Evolutionary conservation across 2,113 vertebrate genomes (phyloP), one percentile per base, ranked within the genome.

Genomic region (Barbus barbus): DNA sequence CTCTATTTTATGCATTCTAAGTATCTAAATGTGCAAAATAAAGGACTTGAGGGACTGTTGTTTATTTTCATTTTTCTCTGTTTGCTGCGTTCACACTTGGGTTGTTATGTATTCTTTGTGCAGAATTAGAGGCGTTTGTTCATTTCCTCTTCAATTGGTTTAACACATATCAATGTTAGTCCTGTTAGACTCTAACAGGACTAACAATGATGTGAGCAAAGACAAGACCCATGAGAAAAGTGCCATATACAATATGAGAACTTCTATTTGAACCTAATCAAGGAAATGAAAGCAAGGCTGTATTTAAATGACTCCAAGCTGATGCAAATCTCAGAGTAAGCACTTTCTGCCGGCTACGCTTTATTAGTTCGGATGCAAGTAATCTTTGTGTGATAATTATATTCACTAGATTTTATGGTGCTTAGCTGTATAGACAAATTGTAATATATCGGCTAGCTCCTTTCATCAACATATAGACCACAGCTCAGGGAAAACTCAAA

Each of bases 371-470:
- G 28, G 44, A 75, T n/a, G 61, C 46, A 77, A 82, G 75, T 81
- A 13, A 56, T 84, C 46, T 84, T 73, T 83, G 56, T 48, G 24
- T 88, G 20, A 74, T 86, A 86, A 86, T 78, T 88, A 76, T 60
- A 79, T 83, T 84, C 46, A 80, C 84, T 84, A 74, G 78, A 69
- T 88, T 84, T 84, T 69, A 38, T 26, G 24, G 60, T 79, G 75
- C 75, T 83, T 83, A 83, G 58, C 82, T 28, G 7, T 41, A 65
- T 48, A 71, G 69, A 82, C 74, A 82, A 84, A 86, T 82, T 84
- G 53, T 26, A 9, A 76, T 65, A 74, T 79, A 84, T 63, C 63
- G 72, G 51, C 41, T 13, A 28, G 46, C 36, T 69, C 22, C 20
- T 73, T 83, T 38, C 72, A 81, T 83, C 58, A n/a, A n/a, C n/a